Evolutionary conservation across 2,797 vertebrate genomes (phyloP).

Genomic region (Smutsia gigantea): DNA sequence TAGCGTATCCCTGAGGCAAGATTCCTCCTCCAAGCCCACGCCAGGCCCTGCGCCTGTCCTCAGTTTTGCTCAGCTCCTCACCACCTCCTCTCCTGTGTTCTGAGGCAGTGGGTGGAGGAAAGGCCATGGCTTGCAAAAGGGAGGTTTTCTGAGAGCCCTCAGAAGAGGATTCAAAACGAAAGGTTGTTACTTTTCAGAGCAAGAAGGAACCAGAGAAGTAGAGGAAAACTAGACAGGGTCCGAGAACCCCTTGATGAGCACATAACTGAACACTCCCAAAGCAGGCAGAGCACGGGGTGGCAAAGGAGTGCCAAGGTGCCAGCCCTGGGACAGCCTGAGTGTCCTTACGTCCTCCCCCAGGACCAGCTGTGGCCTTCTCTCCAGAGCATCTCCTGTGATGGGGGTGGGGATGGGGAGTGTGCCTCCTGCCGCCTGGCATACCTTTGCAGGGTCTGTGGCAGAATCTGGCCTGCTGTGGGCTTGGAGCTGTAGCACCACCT

Average conservation of each 20-base stretch:
- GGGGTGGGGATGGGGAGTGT: background rate
- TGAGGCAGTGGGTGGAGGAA: background rate
- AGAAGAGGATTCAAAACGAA: background rate
- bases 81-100: background rate
- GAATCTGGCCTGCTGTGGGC: background rate
- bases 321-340: no score
- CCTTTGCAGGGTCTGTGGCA: background rate
- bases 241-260: background rate
- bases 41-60: background rate
- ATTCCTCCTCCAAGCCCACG: background rate
- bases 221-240: background rate
- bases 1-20: background rate
- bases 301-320: no score
- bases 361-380: background rate
- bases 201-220: conserved; percentile 26
- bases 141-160: background rate
- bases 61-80: background rate
- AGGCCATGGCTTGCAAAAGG: background rate
- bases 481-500: fast-evolving
- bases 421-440: background rate
- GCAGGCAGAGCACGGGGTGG: background rate
- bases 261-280: background rate
- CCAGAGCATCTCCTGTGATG: background rate
- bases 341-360: background rate
- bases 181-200: background rate